Conservation (phyloP, 1,140 invertebrate genomes). For the Hestina assimilis region DNA sequence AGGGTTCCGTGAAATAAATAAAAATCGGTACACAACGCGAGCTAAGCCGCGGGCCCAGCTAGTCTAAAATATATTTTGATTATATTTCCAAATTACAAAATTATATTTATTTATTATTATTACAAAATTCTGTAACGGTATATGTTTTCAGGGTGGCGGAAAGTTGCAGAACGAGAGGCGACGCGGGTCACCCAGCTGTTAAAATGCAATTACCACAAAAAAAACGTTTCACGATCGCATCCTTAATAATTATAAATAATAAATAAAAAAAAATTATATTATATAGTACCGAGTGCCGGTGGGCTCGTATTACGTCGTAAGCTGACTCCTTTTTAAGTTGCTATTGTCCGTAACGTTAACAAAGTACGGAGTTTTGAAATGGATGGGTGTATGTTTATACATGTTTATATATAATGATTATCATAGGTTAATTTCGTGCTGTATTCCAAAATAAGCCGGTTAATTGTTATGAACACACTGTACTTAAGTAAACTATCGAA, state of each 20-base stretch:
- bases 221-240: conserved; percentile 61
- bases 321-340: conserved; percentile 70
- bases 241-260: conserved; percentile 56
- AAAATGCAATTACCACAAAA: conserved; percentile 69
- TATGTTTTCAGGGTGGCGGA: conserved; percentile 47
- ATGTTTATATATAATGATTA: conserved; percentile 77
- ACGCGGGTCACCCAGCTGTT: conserved; percentile 45
- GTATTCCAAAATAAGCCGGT: conserved; percentile 51
- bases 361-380: conserved; percentile 53
- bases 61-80: too few species aligned
- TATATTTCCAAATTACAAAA: background rate
- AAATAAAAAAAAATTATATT: conserved; percentile 48
- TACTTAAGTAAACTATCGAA: too few species aligned
- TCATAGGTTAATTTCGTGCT: conserved; percentile 72
- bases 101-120: background rate
- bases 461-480: too few species aligned
- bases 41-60: too few species aligned
- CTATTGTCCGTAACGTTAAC: conserved; percentile 60
- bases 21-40: too few species aligned
- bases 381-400: conserved; percentile 74
- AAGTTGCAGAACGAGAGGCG: conserved; percentile 31
- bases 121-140: background rate
- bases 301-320: conserved; percentile 39
- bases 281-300: conserved; percentile 44
- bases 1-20: too few species aligned